Evolutionary conservation across 2,113 vertebrate species (phyloP).

Genomic region (Antigone vipio): DNA sequence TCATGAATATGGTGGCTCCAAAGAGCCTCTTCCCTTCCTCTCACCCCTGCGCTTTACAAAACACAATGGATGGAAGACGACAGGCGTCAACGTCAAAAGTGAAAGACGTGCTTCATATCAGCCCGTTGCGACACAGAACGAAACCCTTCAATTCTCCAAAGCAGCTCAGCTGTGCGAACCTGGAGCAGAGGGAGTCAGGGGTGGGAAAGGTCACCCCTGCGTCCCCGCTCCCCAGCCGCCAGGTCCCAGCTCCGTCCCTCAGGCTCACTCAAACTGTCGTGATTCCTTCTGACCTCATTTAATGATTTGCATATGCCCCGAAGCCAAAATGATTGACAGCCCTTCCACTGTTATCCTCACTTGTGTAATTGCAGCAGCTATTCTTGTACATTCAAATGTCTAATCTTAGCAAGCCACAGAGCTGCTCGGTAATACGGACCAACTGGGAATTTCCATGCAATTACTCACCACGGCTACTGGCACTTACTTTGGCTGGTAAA

Average conservation of each 20-base stretch:
- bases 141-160: neutral
- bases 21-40: neutral
- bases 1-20: neutral
- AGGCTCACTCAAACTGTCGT: neutral
- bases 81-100: neutral
- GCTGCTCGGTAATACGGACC: neutral
- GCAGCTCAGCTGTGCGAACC: neutral
- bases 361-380: slow-evolving; percentile 58
- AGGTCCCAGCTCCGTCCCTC: neutral
- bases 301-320: slow-evolving; percentile 7
- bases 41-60: neutral
- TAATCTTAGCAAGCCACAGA: slow-evolving; percentile 48
- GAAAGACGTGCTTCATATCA: rapidly evolving
- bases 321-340: slow-evolving; percentile 38
- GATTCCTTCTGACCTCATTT: neutral
- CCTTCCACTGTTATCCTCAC: neutral
- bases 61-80: rapidly evolving
- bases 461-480: slow-evolving; percentile 18
- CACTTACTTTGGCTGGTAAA: slow-evolving; percentile 82
- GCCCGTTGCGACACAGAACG: rapidly evolving
- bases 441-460: slow-evolving; percentile 24
- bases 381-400: slow-evolving; percentile 11
- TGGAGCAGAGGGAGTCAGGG: neutral
- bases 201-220: neutral
- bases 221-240: neutral